Evolutionary conservation across 1,140 invertebrate species (phyloP).

Genomic region (Ceratina australensis): DNA sequence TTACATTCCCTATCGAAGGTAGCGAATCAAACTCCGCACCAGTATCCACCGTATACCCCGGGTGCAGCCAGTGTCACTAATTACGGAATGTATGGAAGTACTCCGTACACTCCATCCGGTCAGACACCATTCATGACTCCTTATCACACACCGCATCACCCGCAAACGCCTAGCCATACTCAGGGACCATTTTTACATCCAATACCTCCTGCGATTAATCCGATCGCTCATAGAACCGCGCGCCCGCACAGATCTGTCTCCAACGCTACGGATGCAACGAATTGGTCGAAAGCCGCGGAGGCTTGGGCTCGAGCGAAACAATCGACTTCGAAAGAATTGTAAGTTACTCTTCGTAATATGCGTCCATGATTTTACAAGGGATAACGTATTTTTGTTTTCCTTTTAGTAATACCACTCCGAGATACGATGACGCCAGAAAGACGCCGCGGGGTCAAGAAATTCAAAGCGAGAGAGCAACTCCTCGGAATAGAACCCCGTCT

Average conservation of each 20-base stretch:
- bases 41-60: constrained; percentile 82
- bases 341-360: constrained; percentile 41
- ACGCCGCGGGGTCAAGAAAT: constrained; percentile 75
- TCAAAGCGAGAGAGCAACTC: constrained; percentile 70
- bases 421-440: constrained; percentile 74
- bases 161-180: constrained; percentile 76
- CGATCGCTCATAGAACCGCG: constrained; percentile 77
- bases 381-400: not conserved
- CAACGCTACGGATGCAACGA: constrained; percentile 80
- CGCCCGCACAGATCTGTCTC: constrained; percentile 75
- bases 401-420: constrained; percentile 72
- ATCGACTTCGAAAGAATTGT: constrained; percentile 70
- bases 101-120: constrained; percentile 92
- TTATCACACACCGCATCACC: constrained; percentile 87
- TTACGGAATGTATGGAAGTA: constrained; percentile 74
- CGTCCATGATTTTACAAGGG: not conserved
- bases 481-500: constrained; percentile 65
- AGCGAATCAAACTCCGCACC: constrained; percentile 85
- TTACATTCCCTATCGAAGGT: constrained; percentile 86
- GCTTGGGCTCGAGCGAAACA: constrained; percentile 85
- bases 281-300: constrained; percentile 92
- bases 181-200: constrained; percentile 83
- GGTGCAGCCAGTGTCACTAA: constrained; percentile 77
- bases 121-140: constrained; percentile 95
- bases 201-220: constrained; percentile 75